A percentile compares a stretch with the other conserved stretches of the same genome.
Evolutionary conservation across 1,140 invertebrate species (phyloP).

Genomic region (Platyscapa corneri): DNA sequence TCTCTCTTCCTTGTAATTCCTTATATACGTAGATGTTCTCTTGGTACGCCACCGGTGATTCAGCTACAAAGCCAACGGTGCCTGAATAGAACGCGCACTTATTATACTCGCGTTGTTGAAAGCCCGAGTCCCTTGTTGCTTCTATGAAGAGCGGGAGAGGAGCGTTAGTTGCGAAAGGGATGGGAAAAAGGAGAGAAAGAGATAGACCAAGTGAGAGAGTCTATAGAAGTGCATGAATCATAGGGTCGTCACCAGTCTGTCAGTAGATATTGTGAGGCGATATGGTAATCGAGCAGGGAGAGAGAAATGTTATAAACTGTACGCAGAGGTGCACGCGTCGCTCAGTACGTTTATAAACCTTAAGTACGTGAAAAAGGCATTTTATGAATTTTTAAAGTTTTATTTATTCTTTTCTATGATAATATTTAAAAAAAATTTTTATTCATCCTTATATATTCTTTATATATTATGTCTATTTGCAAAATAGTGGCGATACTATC

Average conservation of each 20-base stretch:
- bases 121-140: slow-evolving; percentile 47
- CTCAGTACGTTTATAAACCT: not conserved
- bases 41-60: too few relatives aligned
- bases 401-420: not conserved
- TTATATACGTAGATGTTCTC: not conserved
- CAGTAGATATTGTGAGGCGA: slow-evolving; percentile 34
- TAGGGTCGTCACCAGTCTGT: slow-evolving; percentile 40
- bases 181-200: too few relatives aligned
- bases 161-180: too few relatives aligned
- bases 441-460: too few relatives aligned
- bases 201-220: not conserved
- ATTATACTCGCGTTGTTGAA: slow-evolving; percentile 34
- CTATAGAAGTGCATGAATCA: not conserved
- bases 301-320: not conserved
- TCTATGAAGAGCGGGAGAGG: not conserved
- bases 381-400: too few relatives aligned
- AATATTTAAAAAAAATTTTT: too few relatives aligned
- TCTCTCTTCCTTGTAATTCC: not conserved
- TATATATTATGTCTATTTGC: not conserved
- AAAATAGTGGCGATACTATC: not conserved
- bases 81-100: slow-evolving; percentile 32
- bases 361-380: not conserved
- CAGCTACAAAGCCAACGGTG: not conserved
- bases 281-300: not conserved
- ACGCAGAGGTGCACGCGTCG: not conserved